These are phyloP conservation scores for Motacilla tschutschensis DNA, from an alignment of 2,113 vertebrate genomes.

Conservation along the genomic window DNA sequence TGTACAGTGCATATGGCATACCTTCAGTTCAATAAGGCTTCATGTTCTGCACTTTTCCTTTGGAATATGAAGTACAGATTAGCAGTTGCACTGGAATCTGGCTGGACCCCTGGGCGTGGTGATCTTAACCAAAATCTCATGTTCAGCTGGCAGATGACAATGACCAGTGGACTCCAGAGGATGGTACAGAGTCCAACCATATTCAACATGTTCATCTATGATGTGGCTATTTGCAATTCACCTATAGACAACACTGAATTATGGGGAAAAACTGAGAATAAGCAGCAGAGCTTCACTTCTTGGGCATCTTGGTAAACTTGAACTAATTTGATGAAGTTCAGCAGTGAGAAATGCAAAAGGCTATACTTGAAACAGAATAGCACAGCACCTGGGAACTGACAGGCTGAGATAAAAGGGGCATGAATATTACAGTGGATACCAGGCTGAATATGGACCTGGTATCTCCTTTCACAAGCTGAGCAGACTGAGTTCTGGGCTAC, in stretches of 20 bases:
- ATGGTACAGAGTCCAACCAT: background rate
- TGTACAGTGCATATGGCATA: rapidly evolving
- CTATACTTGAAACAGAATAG: background rate
- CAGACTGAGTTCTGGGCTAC: background rate
- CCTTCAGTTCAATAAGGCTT: background rate
- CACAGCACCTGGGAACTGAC: background rate
- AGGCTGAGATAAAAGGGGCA: background rate
- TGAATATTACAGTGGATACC: background rate
- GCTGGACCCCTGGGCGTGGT: background rate
- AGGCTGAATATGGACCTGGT: background rate
- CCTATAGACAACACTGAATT: background rate
- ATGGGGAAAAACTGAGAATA: background rate
- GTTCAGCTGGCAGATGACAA: background rate
- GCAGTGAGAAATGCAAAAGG: background rate
- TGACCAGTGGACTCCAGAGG: background rate
- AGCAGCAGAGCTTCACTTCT: background rate
- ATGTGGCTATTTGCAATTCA: background rate
- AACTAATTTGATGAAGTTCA: background rate
- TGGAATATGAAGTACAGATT: background rate
- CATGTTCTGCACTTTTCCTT: background rate
- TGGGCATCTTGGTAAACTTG: background rate
- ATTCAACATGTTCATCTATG: background rate
- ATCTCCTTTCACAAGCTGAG: background rate
- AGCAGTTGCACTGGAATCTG: background rate
- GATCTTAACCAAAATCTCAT: background rate